Evolutionary conservation across 35 echinoderm and acorn worm genomes (phyloP).

Genomic region (Ptychodera flava): DNA sequence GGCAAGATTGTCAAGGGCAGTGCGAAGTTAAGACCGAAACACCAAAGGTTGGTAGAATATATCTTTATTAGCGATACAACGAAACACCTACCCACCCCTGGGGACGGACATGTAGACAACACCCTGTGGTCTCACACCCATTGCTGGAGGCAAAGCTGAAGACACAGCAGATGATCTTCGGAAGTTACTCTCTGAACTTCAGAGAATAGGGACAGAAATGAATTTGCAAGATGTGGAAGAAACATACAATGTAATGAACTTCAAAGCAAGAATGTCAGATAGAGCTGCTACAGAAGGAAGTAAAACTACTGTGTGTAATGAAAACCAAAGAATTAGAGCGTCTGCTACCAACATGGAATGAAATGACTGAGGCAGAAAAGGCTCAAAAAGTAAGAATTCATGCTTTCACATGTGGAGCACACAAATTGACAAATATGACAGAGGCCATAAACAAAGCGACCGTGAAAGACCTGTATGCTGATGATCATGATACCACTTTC

Average conservation of each 20-base stretch:
- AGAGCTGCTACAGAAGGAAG: background rate
- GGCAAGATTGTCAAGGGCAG: too few species aligned
- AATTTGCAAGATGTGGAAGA: constrained; percentile 1
- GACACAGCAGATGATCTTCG: background rate
- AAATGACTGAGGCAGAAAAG: background rate
- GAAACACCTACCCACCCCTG: too few species aligned
- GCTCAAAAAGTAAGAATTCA: background rate
- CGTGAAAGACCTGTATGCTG: background rate
- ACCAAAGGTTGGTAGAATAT: too few species aligned
- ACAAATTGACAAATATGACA: background rate
- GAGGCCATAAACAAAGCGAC: background rate
- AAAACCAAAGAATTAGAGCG: background rate
- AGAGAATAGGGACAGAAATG: background rate
- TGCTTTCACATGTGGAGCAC: background rate
- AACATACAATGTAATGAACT: background rate
- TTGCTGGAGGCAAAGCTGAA: background rate
- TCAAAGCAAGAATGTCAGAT: constrained; percentile 1
- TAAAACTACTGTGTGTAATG: background rate
- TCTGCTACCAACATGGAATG: background rate
- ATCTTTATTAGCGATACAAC: too few species aligned
- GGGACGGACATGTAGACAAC: too few species aligned
- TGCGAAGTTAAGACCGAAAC: too few species aligned
- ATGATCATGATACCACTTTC: background rate
- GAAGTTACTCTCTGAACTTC: background rate
- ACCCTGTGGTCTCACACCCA: background rate